phyloP scores from a whole-genome alignment of 2,888 invertebrate species.

The Danaus chrysippus region DNA sequence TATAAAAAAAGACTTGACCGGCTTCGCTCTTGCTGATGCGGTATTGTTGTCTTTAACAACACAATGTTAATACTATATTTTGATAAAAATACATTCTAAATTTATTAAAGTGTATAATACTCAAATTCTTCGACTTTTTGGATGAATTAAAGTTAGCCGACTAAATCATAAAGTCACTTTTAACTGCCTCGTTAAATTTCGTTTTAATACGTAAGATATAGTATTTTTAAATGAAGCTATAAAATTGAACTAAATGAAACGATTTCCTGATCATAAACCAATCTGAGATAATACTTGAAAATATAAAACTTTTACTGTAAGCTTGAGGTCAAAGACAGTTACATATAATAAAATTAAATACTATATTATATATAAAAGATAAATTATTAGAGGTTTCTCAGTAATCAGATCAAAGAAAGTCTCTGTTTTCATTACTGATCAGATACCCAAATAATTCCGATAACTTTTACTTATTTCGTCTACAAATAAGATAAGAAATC shows the following conservation, averaged over 20 bases:
- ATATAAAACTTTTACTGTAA: background rate
- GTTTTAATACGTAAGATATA: constrained; percentile 3
- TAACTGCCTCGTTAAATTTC: constrained; percentile 13
- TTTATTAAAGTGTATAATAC: no score
- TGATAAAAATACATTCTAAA: background rate
- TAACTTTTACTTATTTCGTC: no score
- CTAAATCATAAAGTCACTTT: constrained; percentile 13
- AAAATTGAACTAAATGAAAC: background rate
- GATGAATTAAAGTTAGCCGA: background rate
- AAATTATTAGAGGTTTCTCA: no score
- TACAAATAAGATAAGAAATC: background rate
- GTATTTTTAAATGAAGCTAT: background rate
- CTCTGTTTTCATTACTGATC: no score
- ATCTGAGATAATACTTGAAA: background rate
- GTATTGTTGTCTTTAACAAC: constrained; percentile 2
- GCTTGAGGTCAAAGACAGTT: background rate
- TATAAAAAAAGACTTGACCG: constrained; percentile 15
- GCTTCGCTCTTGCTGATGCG: constrained; percentile 5
- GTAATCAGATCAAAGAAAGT: no score
- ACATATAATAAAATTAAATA: background rate
- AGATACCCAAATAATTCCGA: no score
- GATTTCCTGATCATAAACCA: background rate
- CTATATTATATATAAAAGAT: no score
- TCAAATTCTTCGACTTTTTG: no score
- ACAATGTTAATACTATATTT: background rate